These are phyloP conservation scores for Neosilurus hyrtlii DNA, from an alignment of 2,797 vertebrate genomes.

Conservation along the genomic window DNA sequence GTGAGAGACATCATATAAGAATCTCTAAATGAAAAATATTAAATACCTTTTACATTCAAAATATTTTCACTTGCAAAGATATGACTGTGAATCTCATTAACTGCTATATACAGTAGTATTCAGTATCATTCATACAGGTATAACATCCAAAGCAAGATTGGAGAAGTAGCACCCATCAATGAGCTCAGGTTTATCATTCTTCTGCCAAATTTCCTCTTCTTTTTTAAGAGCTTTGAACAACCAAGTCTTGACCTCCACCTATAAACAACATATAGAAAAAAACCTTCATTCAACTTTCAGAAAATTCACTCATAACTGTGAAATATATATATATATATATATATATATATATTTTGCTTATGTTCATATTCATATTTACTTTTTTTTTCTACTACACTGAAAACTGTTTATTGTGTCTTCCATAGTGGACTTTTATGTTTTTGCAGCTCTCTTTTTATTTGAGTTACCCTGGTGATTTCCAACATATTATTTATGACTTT, in stretches of 20 bases:
- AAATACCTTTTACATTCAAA: neutral
- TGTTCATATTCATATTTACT: neutral
- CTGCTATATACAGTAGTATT: too few species aligned
- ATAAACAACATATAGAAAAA: conserved; percentile 27
- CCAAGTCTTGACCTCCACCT: conserved; percentile 71
- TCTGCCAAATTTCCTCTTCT: conserved; percentile 76
- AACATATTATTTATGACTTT: neutral
- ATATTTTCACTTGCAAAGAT: neutral
- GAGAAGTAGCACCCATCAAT: conserved; percentile 76
- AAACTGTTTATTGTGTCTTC: neutral
- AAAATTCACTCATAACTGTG: neutral
- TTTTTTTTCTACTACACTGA: neutral
- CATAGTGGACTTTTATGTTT: neutral
- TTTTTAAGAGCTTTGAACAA: conserved; percentile 70
- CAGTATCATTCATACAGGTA: conserved; percentile 74
- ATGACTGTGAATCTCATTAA: neutral
- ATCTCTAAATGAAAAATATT: neutral
- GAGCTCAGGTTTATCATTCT: conserved; percentile 68
- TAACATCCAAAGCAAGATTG: conserved; percentile 78
- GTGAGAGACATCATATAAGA: neutral
- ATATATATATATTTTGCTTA: too few species aligned
- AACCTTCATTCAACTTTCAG: neutral
- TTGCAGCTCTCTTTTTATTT: neutral
- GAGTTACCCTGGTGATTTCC: neutral
- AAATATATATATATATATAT: too few species aligned